Evolutionary conservation across 2,797 vertebrate genomes (phyloP), one percentile per base, ranked within the genome.

Genomic region (Schizothorax lantsangensis): DNA sequence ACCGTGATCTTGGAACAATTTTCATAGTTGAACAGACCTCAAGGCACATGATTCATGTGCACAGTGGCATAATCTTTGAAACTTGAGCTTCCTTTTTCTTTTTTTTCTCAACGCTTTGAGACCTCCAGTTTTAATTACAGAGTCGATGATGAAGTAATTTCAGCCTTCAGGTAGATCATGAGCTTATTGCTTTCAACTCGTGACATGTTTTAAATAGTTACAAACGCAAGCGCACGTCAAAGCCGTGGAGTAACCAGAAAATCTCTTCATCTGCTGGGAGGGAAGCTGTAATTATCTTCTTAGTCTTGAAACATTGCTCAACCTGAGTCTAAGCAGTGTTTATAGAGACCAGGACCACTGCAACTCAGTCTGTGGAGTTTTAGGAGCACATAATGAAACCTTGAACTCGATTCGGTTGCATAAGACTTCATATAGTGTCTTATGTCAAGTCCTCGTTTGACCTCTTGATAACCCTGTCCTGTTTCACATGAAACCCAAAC

Each of bases 101-200:
- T 74, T 87, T 74, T 77, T 69, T 21, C 30, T 12, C 54, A 64
- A 57, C 47, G 52, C 74, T 40, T 88, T 89, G 90, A 71, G 74
- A 78, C 91, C 93, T 95, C 91, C 93, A 95, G 92, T 86, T 81
- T 66, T 95, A 88, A 96, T 95, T 94, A 93, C 89, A 93, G 90
- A 92, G 91, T 88, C 91, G 79, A 78, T 26, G 86, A 94, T 91
- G 88, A 77, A 83, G 90, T 91, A 88, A 84, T 89, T 94, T 90
- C 36, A 75, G 88, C 88, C 85, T 89, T 88, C 49, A 92, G 92
- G 93, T 90, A 88, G 74, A 93, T 88, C 82, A 62, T 77, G 91
- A 91, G 85, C 88, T 92, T 94, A 91, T 92, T 88, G 88, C 88
- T 90, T 91, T 91, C 92, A 91, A 91, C 91, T 92, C 86, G 54